Base-by-base conservation (phyloP, 2,113 vertebrate genomes). In the Phylloscopus trochiloides region DNA sequence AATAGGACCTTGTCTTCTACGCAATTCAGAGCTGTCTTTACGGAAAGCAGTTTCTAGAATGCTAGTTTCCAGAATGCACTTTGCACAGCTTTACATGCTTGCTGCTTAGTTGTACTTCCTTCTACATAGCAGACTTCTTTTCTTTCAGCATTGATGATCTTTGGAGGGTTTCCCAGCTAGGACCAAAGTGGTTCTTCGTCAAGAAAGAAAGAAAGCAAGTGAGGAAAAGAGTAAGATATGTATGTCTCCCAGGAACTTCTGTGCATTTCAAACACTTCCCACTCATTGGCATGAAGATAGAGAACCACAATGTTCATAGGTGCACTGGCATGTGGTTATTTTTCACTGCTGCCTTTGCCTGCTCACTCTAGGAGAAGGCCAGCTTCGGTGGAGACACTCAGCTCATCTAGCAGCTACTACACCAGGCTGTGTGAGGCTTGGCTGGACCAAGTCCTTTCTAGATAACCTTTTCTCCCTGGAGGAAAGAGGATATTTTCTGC, bases 261-360 rank as follows among this genome's bases (percentile, higher is more conserved):
- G 7, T 3, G 20, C 7, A 32, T 29, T 29, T 72, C 20, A 50
- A 80, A 66, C 12, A 25, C 14, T 72, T 91, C 47, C 38, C 22
- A 36, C 8, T n/a, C 10, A 16, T 2, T 50, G n/a, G 18, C 18
- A 79, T 0, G 1, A 40, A 58, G 38, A 43, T 2, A 26, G 43
- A 72, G 22, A 91, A 51, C 1, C 6, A 9, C 21, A 48, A 3
- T 29, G 10, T n/a, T 82, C 6, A 17, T 10, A 31, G 16, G 19
- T 51, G 42, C 18, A n/a, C 12, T 70, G 26, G 6, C 24, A 74
- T 10, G 4, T 34, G 45, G 13, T 38, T 84, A 12, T 70, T 57
- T 50, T 71, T 74, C 42, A 42, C 36, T 85, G 25, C 29, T 78
- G 31, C 19, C 11, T 94, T 89, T 81, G 20, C 8, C 24, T 20